A percentile compares a stretch with the other conserved stretches of the same genome.
These are phyloP conservation scores for Lophura nycthemera DNA, from an alignment of 2,113 vertebrate species.

Conservation along the genomic window DNA sequence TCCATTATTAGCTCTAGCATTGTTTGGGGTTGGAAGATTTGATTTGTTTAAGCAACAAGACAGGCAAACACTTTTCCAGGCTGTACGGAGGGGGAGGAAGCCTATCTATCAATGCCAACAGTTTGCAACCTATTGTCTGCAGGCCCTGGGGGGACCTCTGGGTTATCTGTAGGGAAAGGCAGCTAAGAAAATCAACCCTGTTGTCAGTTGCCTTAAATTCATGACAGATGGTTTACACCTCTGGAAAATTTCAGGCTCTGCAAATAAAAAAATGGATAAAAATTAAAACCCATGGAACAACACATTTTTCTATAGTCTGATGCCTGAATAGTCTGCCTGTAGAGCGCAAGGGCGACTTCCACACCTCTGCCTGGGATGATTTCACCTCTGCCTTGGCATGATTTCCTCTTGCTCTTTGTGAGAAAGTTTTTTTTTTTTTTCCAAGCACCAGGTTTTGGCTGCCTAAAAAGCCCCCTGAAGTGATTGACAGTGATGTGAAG, in stretches of 20 bases:
- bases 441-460: not conserved
- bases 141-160: not conserved
- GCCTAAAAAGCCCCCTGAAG: not conserved
- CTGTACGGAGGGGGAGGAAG: not conserved
- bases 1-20: not conserved
- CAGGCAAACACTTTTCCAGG: conserved; percentile 31
- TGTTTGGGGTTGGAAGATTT: conserved; percentile 20
- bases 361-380: not conserved
- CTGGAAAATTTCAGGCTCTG: not conserved
- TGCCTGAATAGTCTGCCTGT: no score
- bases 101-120: conserved; percentile 25
- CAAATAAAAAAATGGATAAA: not conserved
- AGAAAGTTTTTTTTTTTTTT: not conserved
- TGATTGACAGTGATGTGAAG: not conserved
- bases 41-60: conserved; percentile 12
- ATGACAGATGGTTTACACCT: not conserved
- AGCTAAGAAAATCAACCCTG: conserved; percentile 17
- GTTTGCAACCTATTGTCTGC: conserved; percentile 43
- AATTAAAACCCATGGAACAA: accelerated
- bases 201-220: not conserved
- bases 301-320: no score
- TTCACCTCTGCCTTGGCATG: not conserved
- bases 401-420: not conserved
- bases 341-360: not conserved
- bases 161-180: conserved; percentile 27